Evolutionary conservation across 2,888 invertebrate genomes (phyloP), one percentile per base, ranked within the genome.

Genomic region (Limnephilus marmoratus): DNA sequence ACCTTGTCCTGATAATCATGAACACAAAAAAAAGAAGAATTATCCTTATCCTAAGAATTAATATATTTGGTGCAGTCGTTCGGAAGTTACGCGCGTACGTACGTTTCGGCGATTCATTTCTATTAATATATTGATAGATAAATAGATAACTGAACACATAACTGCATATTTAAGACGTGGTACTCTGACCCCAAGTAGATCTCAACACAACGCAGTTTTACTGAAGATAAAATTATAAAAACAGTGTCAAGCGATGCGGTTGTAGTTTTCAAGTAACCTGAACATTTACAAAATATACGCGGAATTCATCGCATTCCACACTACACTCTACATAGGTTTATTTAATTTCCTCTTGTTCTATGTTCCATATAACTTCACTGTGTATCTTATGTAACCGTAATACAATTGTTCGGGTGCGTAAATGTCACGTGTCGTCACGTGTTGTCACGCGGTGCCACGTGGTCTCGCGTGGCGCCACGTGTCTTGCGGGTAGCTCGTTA

Each of bases 401-500:
- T 82, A 82, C 82, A 82, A 82, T 34, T 31, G 34, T 13, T 34
- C 13, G 82, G 82, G 82, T 34, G 82, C 31, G 29, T 34, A 82
- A 82, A 34, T 31, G 34, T 82, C 34, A 82, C 82, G 82, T 31
- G 82, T 12, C 82, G 82, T 24, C 68, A 68, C 68, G n/a, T 68
- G 68, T 68, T n/a, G 68, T 68, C 68, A 68, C 68, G 68, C 24
- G 68, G 68, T 9, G 82, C 34, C 82, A 18, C 82, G 34, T 82
- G 82, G 53, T 83, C 34, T 83, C 82, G 37, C 45, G 85, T 37
- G 86, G 49, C 34, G n/a, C 45, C 86, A 53, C 86, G 86, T 49
- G 45, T 86, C 29, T 49, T 49, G 85, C 85, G 85, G 85, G n/a
- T 41, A 24, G 85, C 85, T 34, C 41, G 87, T 31, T 29, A 53